Conservation (phyloP, 2,113 vertebrate genomes). For the cattle (Bos taurus) region DNA sequence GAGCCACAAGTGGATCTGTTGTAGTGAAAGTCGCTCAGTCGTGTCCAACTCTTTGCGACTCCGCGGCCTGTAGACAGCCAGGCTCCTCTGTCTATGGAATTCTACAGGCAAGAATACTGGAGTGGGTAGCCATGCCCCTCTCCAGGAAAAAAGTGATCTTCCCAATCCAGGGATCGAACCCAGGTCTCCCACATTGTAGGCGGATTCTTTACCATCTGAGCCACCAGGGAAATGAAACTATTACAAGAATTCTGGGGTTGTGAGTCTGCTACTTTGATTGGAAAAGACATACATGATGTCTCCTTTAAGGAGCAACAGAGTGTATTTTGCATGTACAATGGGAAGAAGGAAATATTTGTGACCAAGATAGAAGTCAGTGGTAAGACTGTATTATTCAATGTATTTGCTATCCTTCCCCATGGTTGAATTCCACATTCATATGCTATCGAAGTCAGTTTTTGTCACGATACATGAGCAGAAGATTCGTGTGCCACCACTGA, state of each 20-base stretch:
- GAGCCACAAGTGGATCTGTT: not conserved
- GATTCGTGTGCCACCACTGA: not conserved
- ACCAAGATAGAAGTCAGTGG: not conserved
- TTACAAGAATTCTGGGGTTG: not conserved
- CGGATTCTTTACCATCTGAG: accelerated
- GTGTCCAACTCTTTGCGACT: not conserved
- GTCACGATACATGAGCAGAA: not conserved
- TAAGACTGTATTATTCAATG: not conserved
- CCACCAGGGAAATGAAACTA: not conserved
- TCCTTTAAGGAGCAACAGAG: not conserved
- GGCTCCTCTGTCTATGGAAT: not conserved
- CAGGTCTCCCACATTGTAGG: not conserved
- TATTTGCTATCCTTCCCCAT: not conserved
- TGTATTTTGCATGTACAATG: not conserved
- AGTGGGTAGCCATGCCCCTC: not conserved
- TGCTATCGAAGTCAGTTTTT: not conserved
- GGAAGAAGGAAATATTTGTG: not conserved
- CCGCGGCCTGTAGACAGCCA: not conserved
- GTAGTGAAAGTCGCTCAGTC: no score
- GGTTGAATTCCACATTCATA: not conserved
- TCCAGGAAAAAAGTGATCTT: not conserved
- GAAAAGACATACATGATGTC: not conserved
- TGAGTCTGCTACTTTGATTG: not conserved
- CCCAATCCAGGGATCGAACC: not conserved
- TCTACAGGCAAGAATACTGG: not conserved